These are phyloP conservation scores for Lophotriccus pileatus DNA, from an alignment of 2,797 vertebrate species.

Conservation along the genomic window DNA sequence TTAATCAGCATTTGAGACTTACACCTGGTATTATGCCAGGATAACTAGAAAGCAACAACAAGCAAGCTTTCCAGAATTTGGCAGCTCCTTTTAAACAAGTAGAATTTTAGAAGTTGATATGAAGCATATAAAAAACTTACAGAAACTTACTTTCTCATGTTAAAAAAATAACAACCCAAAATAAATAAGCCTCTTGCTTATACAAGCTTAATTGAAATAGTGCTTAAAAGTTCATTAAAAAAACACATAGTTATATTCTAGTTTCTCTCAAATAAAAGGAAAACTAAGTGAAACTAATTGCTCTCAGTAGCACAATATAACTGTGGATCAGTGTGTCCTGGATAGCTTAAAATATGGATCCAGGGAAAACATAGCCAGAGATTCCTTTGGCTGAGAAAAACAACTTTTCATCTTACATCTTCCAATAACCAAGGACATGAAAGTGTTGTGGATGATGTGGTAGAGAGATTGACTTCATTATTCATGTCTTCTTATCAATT, in stretches of 20 bases:
- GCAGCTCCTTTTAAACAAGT: not conserved
- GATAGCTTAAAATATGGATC: not conserved
- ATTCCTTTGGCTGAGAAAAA: not conserved
- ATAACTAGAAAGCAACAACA: conserved; percentile 4
- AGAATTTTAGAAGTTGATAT: not conserved
- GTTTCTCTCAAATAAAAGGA: not conserved
- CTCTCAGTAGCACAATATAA: not conserved
- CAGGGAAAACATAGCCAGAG: not conserved
- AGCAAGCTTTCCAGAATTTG: conserved; percentile 16
- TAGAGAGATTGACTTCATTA: not conserved
- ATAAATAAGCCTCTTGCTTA: not conserved
- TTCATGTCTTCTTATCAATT: conserved; percentile 1
- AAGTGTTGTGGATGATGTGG: not conserved
- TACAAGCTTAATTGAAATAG: not conserved
- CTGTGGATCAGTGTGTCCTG: not conserved
- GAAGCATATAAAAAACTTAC: not conserved
- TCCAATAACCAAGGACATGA: not conserved
- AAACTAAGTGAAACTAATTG: not conserved
- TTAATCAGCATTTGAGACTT: conserved; percentile 50
- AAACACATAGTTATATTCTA: not conserved
- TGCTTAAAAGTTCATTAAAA: not conserved
- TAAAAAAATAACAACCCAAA: not conserved
- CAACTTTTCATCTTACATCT: not conserved
- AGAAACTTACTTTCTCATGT: not conserved
- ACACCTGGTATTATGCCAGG: conserved; percentile 17